Evolutionary conservation across 2,888 invertebrate genomes (phyloP), one percentile per base, ranked within the genome.

Genomic region (Thecophora atra): DNA sequence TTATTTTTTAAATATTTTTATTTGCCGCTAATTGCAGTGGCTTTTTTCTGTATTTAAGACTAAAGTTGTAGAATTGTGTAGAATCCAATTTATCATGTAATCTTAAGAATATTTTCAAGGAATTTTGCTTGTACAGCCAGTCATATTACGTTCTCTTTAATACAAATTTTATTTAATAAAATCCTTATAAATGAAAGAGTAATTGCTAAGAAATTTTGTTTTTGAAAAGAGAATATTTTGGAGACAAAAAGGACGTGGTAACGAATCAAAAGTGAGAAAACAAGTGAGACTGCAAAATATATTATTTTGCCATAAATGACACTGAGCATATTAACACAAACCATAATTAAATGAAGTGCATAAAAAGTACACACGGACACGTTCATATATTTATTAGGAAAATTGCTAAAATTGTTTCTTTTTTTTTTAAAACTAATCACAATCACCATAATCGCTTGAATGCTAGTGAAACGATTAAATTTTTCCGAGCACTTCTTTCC

Each of bases 351-450:
- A 21, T 56, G 8, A 13, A 26, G 24, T 62, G 37, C 21, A 37
- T 37, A 62, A n/a, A 67, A 67, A 67, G 21, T n/a, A 54, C 37
- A 52, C 67, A 67, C 67, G 11, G 5, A 30, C 37, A 37, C 37
- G n/a, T n/a, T 66, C 44, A 19, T n/a, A n/a, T n/a, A n/a, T 44
- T 67, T 42, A 67, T 54, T 56, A 56, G 67, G 42, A 67, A 67
- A 67, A 44, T 69, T 60, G 69, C 51, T 69, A 60, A 62, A 28
- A 60, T 17, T 62, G 69, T 62, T 60, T 62, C 69, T 69, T 69
- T 69, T 62, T 69, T n/a, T 62, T 69, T 6, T 69, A 62, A 47
- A 68, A n/a, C 11, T 37, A 37, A 47, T 62, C 60, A 56, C 54
- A 62, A 54, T 47, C 47, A 62, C 24, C 30, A 17, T 60, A 17